A percentile compares a stretch with the other conserved stretches of the same genome.
phyloP scores from a whole-genome alignment of 53 echinoderm and acorn worm genomes.

The Holothuria leucospilota region DNA sequence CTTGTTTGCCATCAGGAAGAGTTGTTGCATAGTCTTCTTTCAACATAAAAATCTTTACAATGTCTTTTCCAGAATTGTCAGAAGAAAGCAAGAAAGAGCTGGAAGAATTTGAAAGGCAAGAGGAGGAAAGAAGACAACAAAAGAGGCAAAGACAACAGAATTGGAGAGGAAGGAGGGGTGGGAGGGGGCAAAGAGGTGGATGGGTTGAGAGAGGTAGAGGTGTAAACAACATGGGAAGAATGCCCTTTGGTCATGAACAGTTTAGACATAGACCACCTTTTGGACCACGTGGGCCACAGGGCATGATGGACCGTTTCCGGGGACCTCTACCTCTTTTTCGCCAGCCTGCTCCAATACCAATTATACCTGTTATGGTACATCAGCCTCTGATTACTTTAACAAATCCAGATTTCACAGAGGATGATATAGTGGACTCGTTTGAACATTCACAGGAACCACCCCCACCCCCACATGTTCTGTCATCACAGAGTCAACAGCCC shows the following conservation, averaged over 20 bases:
- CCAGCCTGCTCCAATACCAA: neutral
- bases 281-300: neutral
- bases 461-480: neutral
- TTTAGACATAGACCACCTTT: neutral
- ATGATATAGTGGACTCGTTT: conserved; percentile 23
- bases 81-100: conserved; percentile 64
- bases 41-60: neutral
- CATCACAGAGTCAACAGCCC: conserved; percentile 41
- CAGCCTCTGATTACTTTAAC: conserved; percentile 46
- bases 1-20: no score
- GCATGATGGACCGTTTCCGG: neutral
- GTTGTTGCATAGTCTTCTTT: no score
- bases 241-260: neutral
- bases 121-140: conserved; percentile 59
- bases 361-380: conserved; percentile 2
- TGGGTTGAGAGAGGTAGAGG: conserved; percentile 14
- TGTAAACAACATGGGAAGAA: conserved; percentile 9
- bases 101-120: conserved; percentile 69
- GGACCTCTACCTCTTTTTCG: neutral
- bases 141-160: conserved; percentile 56
- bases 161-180: conserved; percentile 33
- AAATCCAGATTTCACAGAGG: conserved; percentile 42
- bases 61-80: conserved; percentile 59
- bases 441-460: conserved; percentile 35
- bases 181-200: conserved; percentile 24